Base-by-base conservation (phyloP, 1,140 invertebrate genomes). In the Dreissena polymorpha region DNA sequence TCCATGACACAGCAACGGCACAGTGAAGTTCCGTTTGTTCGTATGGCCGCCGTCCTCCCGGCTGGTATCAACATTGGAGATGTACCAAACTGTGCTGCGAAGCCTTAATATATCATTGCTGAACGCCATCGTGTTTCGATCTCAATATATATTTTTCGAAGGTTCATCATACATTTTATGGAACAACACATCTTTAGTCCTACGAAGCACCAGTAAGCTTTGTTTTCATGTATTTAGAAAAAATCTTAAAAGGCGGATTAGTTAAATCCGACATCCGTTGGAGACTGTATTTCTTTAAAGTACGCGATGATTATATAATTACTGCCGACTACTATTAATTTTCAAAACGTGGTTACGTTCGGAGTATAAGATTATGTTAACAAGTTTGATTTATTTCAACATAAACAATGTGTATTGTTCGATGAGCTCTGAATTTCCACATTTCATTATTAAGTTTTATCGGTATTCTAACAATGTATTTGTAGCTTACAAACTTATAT, bases 1-100 rank as follows among this genome's bases (percentile, higher is more conserved):
- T 39, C 8, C 8, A 2, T 39, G 39, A 5, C 8, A 2, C 53
- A 73, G 71, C n/a, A 23, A 57, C 13, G 29, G 29, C 53, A 57
- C 51, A 21, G 51, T 73, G n/a, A 73, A 73, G 53, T 73, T 73
- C 53, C 51, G 71, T 14, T 6, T 73, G 60, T 73, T 73, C 49
- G 51, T 73, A 6, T 25, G 25, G 21, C 71, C 71, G 12, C 13
- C 0, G 18, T 14, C 21, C 21, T 16, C 23, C 21, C 71, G 71
- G 25, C 0, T 6, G 18, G 0, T 10, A 0, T 12, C 71, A 25
- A 57, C 5, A 2, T 39, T 39, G 5, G 16, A 10, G 0, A 6
- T 10, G 16, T 49, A 73, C 14, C 71, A 23, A 25, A 23, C 18
- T 0, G 71, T 25, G 18, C n/a, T 21, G 13, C 51, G 55, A 0